These are phyloP conservation scores for Artibeus lituratus DNA, from an alignment of 2,797 vertebrate species.

Conservation along the genomic window DNA sequence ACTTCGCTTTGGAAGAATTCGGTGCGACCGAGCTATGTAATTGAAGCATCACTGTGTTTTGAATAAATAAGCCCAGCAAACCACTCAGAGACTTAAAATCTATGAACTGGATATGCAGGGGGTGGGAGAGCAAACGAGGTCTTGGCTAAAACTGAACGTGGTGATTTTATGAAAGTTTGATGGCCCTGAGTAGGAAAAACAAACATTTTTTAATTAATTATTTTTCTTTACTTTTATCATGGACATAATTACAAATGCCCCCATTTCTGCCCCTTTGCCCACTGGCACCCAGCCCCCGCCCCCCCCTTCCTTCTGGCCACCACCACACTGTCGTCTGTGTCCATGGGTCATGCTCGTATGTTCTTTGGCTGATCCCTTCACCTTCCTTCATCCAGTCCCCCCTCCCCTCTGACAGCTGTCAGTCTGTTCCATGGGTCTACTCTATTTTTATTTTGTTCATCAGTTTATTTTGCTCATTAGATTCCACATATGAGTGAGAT, in stretches of 20 bases:
- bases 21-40: not conserved
- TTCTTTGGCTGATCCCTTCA: not conserved
- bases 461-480: not conserved
- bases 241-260: not conserved
- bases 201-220: not conserved
- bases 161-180: not conserved
- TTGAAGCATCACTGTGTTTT: not conserved
- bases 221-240: not conserved
- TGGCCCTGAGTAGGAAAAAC: not conserved
- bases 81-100: not conserved
- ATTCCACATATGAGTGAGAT: not conserved
- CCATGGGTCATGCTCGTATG: not conserved
- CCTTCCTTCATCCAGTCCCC: not conserved
- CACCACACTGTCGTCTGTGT: not conserved
- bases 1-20: slow-evolving; percentile 7
- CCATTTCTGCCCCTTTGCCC: not conserved
- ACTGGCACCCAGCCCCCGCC: not conserved
- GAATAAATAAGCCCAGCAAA: not conserved
- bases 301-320: not conserved
- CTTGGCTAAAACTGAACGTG: not conserved
- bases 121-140: not conserved
- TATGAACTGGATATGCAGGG: not conserved
- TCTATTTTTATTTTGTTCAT: not conserved
- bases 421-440: not conserved
- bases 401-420: not conserved